A percentile compares a stretch with the other conserved stretches of the same genome.
Evolutionary conservation across 2,888 invertebrate genomes (phyloP).

Genomic region (Eumacrocentrus americanus): DNA sequence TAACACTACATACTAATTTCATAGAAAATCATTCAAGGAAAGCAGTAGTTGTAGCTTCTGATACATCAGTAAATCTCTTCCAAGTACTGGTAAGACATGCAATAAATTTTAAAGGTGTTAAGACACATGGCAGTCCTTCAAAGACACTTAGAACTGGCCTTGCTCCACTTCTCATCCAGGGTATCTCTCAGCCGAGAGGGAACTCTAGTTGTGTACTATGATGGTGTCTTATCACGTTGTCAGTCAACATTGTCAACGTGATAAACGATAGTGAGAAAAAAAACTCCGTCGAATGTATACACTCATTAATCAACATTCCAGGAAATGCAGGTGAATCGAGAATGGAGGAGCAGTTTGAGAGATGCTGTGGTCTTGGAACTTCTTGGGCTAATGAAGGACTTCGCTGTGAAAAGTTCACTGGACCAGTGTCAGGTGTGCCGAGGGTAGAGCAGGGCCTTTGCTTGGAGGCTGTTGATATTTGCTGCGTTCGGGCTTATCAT

Average conservation of each 20-base stretch:
- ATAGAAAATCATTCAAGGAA: too few species aligned
- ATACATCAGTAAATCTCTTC: too few species aligned
- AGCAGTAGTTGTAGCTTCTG: too few species aligned
- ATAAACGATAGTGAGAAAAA: not conserved
- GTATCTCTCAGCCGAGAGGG: not conserved
- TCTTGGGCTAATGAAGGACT: slow-evolving; percentile 63
- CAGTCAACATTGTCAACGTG: too few species aligned
- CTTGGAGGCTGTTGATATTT: slow-evolving; percentile 69
- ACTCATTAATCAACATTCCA: not conserved
- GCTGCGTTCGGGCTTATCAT: slow-evolving; percentile 64
- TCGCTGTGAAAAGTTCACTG: slow-evolving; percentile 62
- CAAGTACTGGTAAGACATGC: not conserved
- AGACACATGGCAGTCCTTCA: not conserved
- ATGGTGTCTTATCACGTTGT: too few species aligned
- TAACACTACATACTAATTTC: too few species aligned
- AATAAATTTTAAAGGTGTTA: not conserved
- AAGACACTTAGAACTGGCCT: not conserved
- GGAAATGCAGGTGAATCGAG: slow-evolving; percentile 28
- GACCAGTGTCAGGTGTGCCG: slow-evolving; percentile 65
- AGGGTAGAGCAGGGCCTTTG: slow-evolving; percentile 68
- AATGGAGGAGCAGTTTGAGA: slow-evolving; percentile 48
- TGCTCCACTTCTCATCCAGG: not conserved
- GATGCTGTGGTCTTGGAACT: slow-evolving; percentile 66
- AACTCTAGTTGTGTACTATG: too few species aligned
- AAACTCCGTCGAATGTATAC: not conserved